Percentiles rank a stretch among this genome's conserved stretches.
These are phyloP conservation scores for Forbesichthys papilliferus DNA, from an alignment of 2,113 vertebrate species.

Conservation along the genomic window DNA sequence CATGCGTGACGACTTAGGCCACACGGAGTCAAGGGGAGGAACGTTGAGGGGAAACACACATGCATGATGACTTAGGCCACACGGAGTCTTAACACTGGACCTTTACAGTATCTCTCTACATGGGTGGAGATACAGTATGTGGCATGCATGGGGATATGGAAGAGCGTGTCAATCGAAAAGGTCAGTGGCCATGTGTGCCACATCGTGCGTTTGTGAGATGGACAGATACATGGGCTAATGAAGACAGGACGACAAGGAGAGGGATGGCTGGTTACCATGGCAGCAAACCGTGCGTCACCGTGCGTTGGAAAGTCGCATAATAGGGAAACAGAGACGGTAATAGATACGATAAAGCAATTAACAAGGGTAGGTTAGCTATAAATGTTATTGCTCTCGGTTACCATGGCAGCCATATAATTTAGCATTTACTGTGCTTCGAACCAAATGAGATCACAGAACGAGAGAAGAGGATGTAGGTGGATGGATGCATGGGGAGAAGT, in stretches of 20 bases:
- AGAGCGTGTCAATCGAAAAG: background rate
- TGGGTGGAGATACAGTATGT: too few relatives aligned
- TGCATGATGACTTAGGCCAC: too few relatives aligned
- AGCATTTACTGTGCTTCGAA: background rate
- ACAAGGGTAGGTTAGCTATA: background rate
- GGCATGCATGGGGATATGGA: too few relatives aligned
- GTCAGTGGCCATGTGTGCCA: background rate
- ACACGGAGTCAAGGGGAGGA: too few relatives aligned
- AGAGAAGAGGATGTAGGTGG: background rate
- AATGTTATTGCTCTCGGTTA: constrained; percentile 21
- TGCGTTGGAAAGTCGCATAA: constrained; percentile 19
- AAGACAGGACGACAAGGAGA: constrained; percentile 33
- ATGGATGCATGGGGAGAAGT: background rate
- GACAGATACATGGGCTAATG: constrained; percentile 48
- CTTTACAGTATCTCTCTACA: too few relatives aligned
- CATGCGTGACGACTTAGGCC: too few relatives aligned
- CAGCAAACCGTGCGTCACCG: constrained; percentile 30
- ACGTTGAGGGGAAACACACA: background rate
- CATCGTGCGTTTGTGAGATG: constrained; percentile 14
- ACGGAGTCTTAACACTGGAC: too few relatives aligned
- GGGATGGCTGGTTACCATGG: constrained; percentile 51
- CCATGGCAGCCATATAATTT: constrained; percentile 15
- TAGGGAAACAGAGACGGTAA: constrained; percentile 3
- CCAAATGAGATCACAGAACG: background rate
- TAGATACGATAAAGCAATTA: constrained; percentile 12